Conservation (phyloP, 2,888 invertebrate genomes). For the Mythimna pallens region DNA sequence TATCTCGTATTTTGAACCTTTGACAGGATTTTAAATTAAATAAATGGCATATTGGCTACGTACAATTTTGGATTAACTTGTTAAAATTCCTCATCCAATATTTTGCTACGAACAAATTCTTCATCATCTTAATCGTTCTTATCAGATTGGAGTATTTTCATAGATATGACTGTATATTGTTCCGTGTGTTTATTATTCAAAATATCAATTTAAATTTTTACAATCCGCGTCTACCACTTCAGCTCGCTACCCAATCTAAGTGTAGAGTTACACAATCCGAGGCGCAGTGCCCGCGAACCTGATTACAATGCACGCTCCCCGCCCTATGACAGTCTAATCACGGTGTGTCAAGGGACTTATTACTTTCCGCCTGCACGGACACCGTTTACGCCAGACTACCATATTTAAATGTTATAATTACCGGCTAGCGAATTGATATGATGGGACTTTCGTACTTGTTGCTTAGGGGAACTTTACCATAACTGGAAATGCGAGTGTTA, state of each 20-base stretch:
- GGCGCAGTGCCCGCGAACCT: constrained; percentile 69
- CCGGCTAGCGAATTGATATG: constrained; percentile 49
- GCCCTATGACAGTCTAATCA: constrained; percentile 84
- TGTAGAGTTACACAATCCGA: constrained; percentile 68
- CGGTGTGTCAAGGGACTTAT: constrained; percentile 77
- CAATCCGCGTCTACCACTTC: constrained; percentile 35
- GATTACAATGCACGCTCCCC: constrained; percentile 79
- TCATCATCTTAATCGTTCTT: too few relatives aligned
- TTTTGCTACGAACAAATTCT: too few relatives aligned
- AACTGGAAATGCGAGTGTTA: constrained; percentile 33
- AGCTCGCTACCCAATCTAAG: constrained; percentile 48
- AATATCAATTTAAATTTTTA: neutral
- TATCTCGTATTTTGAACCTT: too few relatives aligned
- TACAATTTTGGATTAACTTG: too few relatives aligned
- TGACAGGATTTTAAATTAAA: too few relatives aligned
- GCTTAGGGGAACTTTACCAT: constrained; percentile 28
- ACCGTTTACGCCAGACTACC: constrained; percentile 65
- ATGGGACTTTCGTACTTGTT: constrained; percentile 48
- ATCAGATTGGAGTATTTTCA: neutral
- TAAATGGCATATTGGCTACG: too few relatives aligned
- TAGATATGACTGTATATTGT: neutral
- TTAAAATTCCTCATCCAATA: too few relatives aligned
- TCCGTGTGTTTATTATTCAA: neutral
- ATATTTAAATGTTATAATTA: constrained; percentile 68
- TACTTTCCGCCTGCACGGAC: constrained; percentile 69